A percentile compares a stretch with the other conserved stretches of the same genome.
phyloP scores from a whole-genome alignment of 2,797 vertebrate genomes.

The Buphagus erythrorhynchus region DNA sequence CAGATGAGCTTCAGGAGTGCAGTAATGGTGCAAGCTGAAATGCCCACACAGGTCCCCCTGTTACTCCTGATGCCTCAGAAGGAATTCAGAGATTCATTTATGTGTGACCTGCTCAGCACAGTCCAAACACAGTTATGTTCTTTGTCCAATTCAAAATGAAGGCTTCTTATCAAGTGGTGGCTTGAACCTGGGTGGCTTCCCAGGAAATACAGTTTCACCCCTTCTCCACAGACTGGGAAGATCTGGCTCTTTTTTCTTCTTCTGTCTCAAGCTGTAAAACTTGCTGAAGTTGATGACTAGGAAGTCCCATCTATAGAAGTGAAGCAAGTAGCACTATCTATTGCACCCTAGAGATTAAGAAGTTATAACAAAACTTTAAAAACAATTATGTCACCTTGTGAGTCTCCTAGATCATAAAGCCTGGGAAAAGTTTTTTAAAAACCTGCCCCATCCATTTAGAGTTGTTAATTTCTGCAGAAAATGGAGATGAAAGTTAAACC shows the following conservation, averaged over 20 bases:
- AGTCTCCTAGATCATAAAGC: background rate
- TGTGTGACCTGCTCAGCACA: background rate
- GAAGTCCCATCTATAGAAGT: background rate
- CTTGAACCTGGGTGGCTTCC: background rate
- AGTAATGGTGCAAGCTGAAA: background rate
- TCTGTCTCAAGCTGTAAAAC: background rate
- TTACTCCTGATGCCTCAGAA: background rate
- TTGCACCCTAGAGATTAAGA: background rate
- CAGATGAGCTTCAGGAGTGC: background rate
- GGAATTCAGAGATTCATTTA: background rate
- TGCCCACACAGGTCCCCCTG: background rate
- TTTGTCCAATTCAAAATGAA: background rate
- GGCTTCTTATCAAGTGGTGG: background rate
- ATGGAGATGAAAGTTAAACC: background rate
- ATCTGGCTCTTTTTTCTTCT: background rate
- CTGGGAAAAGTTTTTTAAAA: background rate
- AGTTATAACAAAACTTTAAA: background rate
- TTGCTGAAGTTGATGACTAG: background rate
- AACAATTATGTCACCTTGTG: background rate
- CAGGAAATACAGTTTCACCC: background rate
- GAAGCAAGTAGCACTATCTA: background rate
- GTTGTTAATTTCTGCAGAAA: background rate
- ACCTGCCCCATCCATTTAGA: background rate
- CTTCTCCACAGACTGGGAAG: background rate
- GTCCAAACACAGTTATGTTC: background rate